Conservation (phyloP, 2,113 vertebrate genomes). For the Platycercus adscitus region DNA sequence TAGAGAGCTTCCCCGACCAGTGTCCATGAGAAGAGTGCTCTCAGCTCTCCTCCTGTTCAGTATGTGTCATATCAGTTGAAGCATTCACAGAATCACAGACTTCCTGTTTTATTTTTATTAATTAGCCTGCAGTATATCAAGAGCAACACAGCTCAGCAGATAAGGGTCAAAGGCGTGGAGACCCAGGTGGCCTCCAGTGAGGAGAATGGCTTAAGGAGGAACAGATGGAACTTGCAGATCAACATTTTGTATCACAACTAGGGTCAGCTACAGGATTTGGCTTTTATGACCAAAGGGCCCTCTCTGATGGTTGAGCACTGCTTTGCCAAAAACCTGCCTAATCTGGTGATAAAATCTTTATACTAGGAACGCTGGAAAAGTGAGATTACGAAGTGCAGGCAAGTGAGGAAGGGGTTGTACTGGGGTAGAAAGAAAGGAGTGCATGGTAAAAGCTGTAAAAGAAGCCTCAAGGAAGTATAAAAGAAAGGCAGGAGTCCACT, state of each 20-base stretch:
- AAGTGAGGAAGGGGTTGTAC: background rate
- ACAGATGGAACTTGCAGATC: background rate
- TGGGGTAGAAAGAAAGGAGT: background rate
- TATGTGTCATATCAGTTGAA: background rate
- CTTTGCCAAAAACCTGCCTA: background rate
- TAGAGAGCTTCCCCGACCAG: background rate
- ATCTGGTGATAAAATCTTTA: background rate
- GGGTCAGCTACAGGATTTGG: background rate
- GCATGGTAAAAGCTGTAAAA: background rate
- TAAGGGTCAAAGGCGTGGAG: background rate
- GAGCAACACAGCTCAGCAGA: background rate
- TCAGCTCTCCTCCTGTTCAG: background rate
- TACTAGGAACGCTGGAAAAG: background rate
- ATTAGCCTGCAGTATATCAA: background rate
- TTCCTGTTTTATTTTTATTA: background rate
- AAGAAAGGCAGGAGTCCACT: background rate
- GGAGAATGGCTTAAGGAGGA: background rate
- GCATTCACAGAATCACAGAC: background rate
- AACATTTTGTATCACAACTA: background rate
- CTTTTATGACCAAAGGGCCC: background rate
- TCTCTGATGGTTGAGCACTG: background rate
- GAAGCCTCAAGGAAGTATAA: background rate
- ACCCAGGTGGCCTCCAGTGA: background rate
- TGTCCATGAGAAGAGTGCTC: background rate
- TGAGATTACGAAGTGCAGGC: background rate